Evolutionary conservation across 2,888 invertebrate species (phyloP), one percentile per base, ranked within the genome.

Genomic region (Plebejus melissa): DNA sequence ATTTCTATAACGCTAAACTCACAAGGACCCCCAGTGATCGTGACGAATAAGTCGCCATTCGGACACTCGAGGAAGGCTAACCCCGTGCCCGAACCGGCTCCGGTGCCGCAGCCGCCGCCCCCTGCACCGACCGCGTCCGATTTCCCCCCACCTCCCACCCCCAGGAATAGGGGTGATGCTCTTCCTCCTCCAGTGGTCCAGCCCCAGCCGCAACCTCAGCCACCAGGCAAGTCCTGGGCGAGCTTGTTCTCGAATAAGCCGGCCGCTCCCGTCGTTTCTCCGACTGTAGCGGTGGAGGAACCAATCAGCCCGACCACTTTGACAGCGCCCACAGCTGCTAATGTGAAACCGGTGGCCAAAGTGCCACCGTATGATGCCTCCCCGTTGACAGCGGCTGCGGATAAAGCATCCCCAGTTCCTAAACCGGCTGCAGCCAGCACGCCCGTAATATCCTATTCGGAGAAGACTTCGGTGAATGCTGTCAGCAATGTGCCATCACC

Each of bases 211-310:
- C 90, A 87, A 77, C 90, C 92, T 0, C 71, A 41, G 11, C 90
- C 92, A 0, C 85, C 93, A 28, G 89, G 94, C 77, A 93, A 95
- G 74, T 95, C 96, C 0, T 96, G 96, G 96, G 96, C 96, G 1
- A 96, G 96, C 85, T 83, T 96, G 22, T 96, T 96, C 85, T 94
- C 91, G 2, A 94, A 82, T 77, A 91, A 91, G 80, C 75, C 85
- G 0, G 81, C 86, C 32, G 76, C 81, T 2, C 78, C 83, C 0
- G 80, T 83, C 3, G 79, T 81, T 0, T 81, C 86, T 0, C 78
- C 84, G 0, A 79, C 83, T 1, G 81, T 82, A 28, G 80, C 85
- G 7, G 77, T 82, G 0, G 90, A 92, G 57, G 91, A 91, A 77
- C 90, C 88, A 0, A 76, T 87, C 0, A 89, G 87, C 75, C 90